Conservation (phyloP, 2,113 vertebrate species). For the cattle (Bos taurus) region ARS-UCD2.0 NC_037346.1:45130001-45130500, state of each 20-base stretch:
- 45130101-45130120: background rate
- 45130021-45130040: too few relatives aligned
- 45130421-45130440: background rate
- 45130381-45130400: background rate
- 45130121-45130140: background rate
- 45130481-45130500: constrained; percentile 88
- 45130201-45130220: background rate
- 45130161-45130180: background rate
- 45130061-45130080: background rate
- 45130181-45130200: background rate
- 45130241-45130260: background rate
- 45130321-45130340: background rate
- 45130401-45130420: too few relatives aligned
- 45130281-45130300: background rate
- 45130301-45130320: background rate
- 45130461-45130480: constrained; percentile 80
- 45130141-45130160: background rate
- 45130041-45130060: too few relatives aligned
- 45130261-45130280: background rate
- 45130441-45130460: constrained; percentile 86
- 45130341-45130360: background rate
- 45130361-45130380: background rate
- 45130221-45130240: background rate
- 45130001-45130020: too few relatives aligned
- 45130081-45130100: background rate